A percentile compares a stretch with the other conserved stretches of the same genome.
These are phyloP conservation scores for Orestias chungarensis DNA, from an alignment of 2,797 vertebrate genomes.

Conservation along the genomic window DNA sequence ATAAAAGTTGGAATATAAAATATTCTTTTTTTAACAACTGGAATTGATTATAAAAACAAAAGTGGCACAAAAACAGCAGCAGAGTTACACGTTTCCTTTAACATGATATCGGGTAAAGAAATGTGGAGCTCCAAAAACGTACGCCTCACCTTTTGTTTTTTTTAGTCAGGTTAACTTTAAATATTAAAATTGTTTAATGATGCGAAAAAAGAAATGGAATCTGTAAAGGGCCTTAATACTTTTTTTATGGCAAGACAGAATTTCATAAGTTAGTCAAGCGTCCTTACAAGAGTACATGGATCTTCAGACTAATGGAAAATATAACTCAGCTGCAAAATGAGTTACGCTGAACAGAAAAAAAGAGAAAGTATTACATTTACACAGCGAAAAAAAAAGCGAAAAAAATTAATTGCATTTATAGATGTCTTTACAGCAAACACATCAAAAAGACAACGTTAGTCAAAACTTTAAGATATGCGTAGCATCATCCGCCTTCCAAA, in stretches of 20 bases:
- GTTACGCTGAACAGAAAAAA: conserved; percentile 22
- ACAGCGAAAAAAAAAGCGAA: not conserved
- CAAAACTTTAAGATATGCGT: conserved; percentile 8
- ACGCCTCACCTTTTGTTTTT: not conserved
- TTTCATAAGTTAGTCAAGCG: not conserved
- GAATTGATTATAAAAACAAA: not conserved
- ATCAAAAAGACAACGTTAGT: not conserved
- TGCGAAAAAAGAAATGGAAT: not conserved
- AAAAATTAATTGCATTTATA: not conserved
- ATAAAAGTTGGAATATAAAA: not conserved
- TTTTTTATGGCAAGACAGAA: not conserved
- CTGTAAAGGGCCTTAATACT: no score
- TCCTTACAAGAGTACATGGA: not conserved
- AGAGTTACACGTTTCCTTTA: not conserved
- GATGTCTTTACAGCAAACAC: not conserved
- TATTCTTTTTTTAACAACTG: not conserved
- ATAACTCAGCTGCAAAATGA: not conserved
- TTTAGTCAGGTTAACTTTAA: not conserved
- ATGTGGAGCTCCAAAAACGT: not conserved
- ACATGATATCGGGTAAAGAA: not conserved
- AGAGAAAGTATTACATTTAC: not conserved
- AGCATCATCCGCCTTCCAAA: conserved; percentile 10
- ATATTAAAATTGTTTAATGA: not conserved
- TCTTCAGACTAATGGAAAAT: not conserved
- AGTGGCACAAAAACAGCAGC: not conserved